These are phyloP conservation scores for Chironomus striatipennis DNA, from an alignment of 1,140 invertebrate species.

Conservation along the genomic window DNA sequence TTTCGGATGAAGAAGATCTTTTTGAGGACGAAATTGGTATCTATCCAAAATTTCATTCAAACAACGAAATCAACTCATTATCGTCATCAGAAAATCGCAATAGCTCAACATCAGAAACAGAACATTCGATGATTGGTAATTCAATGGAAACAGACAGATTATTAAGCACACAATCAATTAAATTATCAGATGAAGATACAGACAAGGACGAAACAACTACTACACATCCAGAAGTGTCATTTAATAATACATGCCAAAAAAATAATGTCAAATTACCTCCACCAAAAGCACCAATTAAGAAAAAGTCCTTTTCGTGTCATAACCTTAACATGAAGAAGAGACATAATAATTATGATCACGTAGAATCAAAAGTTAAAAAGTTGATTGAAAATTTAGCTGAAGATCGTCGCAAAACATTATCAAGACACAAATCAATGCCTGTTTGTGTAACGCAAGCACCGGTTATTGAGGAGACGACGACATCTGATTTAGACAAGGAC, in stretches of 20 bases:
- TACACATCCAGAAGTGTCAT: not conserved
- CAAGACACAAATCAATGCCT: constrained; percentile 3
- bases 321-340: not conserved
- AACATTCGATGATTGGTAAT: not conserved
- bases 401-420: not conserved
- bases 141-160: constrained; percentile 3
- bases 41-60: not conserved
- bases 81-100: not conserved
- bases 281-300: constrained; percentile 2
- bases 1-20: not conserved
- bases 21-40: not conserved
- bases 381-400: not conserved
- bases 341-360: not conserved
- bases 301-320: not conserved
- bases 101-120: not conserved
- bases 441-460: constrained; percentile 5
- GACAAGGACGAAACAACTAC: not conserved
- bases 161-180: not conserved
- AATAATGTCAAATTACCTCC: not conserved
- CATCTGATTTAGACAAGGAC: not conserved
- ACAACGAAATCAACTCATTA: not conserved
- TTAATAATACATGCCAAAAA: not conserved
- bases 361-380: constrained; percentile 2
- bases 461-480: not conserved
- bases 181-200: not conserved